These are phyloP conservation scores for Semnornis frantzii DNA, from an alignment of 2,113 vertebrate species.

Conservation along the genomic window DNA sequence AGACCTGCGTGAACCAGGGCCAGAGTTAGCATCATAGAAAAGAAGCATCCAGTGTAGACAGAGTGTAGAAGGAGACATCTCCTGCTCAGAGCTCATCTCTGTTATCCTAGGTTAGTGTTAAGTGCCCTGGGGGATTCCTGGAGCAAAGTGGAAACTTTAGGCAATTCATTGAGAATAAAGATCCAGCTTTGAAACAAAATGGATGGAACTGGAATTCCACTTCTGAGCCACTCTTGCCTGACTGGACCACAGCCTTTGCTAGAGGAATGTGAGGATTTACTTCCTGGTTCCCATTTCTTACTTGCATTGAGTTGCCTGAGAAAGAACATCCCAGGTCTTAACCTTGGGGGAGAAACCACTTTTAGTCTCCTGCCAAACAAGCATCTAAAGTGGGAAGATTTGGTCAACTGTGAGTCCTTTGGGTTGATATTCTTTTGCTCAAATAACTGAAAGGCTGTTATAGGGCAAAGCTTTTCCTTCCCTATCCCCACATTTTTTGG, in stretches of 20 bases:
- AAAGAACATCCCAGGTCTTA: background rate
- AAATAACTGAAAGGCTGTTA: background rate
- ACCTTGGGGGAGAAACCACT: background rate
- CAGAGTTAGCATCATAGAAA: background rate
- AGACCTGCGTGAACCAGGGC: background rate
- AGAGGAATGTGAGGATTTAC: background rate
- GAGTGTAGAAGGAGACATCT: background rate
- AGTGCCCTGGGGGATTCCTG: background rate
- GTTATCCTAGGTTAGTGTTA: background rate
- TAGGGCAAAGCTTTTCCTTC: background rate
- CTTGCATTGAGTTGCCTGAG: background rate
- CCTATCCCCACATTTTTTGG: background rate
- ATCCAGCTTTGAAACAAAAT: background rate
- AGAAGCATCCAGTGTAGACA: background rate
- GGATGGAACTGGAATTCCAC: background rate
- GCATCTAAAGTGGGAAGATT: background rate
- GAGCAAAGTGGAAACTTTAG: background rate
- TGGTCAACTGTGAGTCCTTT: background rate
- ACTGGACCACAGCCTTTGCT: background rate
- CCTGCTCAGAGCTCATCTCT: background rate
- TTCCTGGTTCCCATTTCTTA: background rate
- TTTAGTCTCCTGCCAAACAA: background rate
- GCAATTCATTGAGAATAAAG: background rate
- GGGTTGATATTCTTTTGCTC: background rate
- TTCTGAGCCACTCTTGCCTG: background rate